Conservation (phyloP, 2,888 invertebrate species). For the Acronicta leporina region DNA sequence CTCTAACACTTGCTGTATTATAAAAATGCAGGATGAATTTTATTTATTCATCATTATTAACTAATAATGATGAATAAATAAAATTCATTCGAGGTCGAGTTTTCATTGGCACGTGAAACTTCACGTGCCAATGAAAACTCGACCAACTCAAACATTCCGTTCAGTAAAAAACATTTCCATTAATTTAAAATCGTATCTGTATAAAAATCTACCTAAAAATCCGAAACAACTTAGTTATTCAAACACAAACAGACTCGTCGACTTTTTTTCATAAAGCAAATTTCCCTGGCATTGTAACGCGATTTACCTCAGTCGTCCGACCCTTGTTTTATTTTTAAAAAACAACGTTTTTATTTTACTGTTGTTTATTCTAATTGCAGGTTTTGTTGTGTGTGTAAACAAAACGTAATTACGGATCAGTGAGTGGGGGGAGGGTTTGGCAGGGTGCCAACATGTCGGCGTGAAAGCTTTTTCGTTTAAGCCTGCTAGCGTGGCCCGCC, state of each 20-base stretch:
- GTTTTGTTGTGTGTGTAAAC: slow-evolving; percentile 61
- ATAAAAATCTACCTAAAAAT: slow-evolving; percentile 28
- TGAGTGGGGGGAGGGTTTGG: slow-evolving; percentile 31
- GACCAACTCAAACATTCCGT: background rate
- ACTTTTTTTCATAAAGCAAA: slow-evolving; percentile 43
- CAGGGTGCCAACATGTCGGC: slow-evolving; percentile 39
- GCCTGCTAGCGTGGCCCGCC: slow-evolving; percentile 6
- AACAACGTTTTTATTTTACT: slow-evolving; percentile 56
- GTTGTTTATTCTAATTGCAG: slow-evolving; percentile 64
- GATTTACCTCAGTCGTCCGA: slow-evolving; percentile 45
- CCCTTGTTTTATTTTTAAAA: slow-evolving; percentile 44
- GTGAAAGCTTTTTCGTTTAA: slow-evolving; percentile 43
- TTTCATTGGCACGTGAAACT: no score
- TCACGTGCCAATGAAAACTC: no score
- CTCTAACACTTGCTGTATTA: no score
- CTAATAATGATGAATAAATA: no score
- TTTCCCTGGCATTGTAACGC: slow-evolving; percentile 36
- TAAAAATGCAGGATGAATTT: no score
- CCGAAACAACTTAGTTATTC: slow-evolving; percentile 36
- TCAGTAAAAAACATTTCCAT: slow-evolving; percentile 17
- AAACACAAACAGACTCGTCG: slow-evolving; percentile 29
- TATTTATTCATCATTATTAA: no score
- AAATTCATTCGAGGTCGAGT: no score
- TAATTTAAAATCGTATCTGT: slow-evolving; percentile 33
- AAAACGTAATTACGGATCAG: slow-evolving; percentile 59